Conservation (phyloP, 1,140 invertebrate species). For the Trinorchestia longiramus region DNA sequence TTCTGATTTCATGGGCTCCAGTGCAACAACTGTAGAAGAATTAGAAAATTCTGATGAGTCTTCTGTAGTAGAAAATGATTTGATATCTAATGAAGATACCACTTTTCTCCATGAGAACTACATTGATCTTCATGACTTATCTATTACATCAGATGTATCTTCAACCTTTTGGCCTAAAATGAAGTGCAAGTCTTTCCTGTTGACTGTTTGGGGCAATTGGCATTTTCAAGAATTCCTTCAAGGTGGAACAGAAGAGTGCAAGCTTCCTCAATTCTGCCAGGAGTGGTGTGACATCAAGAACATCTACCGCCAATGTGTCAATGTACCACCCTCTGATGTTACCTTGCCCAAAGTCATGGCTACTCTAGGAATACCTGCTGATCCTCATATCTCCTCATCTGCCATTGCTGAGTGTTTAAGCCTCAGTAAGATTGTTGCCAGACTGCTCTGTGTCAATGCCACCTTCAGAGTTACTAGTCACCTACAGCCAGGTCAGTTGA, state of each 20-base stretch:
- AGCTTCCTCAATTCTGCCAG: constrained; percentile 2
- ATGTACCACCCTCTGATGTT: constrained; percentile 14
- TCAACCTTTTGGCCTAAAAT: constrained; percentile 9
- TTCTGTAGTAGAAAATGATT: not conserved
- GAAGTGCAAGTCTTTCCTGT: not conserved
- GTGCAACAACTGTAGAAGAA: not conserved
- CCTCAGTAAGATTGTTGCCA: not conserved
- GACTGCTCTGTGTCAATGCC: not conserved
- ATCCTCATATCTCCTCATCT: not conserved
- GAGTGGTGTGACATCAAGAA: constrained; percentile 33
- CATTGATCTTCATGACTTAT: not conserved
- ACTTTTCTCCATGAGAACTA: not conserved
- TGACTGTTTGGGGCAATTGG: constrained; percentile 26
- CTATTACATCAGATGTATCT: not conserved
- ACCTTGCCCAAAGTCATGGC: constrained; percentile 14
- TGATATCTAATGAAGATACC: not conserved
- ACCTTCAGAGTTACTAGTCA: not conserved
- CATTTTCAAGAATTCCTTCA: constrained; percentile 36
- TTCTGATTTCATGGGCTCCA: not conserved
- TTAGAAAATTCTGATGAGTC: not conserved
- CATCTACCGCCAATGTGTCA: not conserved
- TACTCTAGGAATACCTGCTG: not conserved
- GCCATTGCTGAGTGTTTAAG: not conserved
- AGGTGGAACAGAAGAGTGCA: not conserved
- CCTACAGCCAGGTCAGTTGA: not conserved